phyloP scores from a whole-genome alignment of 1,140 invertebrate species.

The Drosophila parabipectinata region DNA sequence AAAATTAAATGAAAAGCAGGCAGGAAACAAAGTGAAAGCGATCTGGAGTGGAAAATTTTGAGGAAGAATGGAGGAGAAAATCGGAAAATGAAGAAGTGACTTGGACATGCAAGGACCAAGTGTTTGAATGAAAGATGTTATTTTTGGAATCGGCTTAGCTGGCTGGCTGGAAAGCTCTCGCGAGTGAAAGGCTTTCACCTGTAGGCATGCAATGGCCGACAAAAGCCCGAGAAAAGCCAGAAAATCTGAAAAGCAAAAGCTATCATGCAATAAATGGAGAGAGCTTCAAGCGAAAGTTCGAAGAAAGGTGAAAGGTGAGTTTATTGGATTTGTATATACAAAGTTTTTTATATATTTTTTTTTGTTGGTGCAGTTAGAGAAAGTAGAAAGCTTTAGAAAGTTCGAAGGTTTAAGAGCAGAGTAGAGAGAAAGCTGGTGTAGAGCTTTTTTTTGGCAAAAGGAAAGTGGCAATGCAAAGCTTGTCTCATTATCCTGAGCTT shows the following conservation, averaged over 20 bases:
- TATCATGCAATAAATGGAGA: constrained; percentile 14
- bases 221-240: not conserved
- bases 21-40: constrained; percentile 3
- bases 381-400: constrained; percentile 1
- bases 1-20: not conserved
- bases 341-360: not conserved
- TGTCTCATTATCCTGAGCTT: constrained; percentile 17
- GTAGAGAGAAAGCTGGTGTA: not conserved
- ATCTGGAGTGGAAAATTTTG: not conserved
- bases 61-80: not conserved
- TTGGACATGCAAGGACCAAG: constrained; percentile 20
- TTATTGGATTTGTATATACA: not conserved
- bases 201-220: constrained; percentile 13
- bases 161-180: constrained; percentile 16
- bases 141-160: constrained; percentile 25
- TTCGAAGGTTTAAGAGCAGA: not conserved
- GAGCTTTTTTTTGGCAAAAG: constrained; percentile 1
- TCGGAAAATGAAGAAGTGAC: constrained; percentile 8
- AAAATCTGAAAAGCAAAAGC: not conserved
- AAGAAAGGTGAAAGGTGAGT: not conserved
- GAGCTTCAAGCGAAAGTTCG: constrained; percentile 18
- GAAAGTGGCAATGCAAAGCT: constrained; percentile 1
- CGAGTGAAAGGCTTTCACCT: constrained; percentile 3
- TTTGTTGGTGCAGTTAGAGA: not conserved
- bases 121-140: constrained; percentile 27